phyloP scores from a whole-genome alignment of 2,797 vertebrate genomes.

The Yasuhikotakia modesta region DNA sequence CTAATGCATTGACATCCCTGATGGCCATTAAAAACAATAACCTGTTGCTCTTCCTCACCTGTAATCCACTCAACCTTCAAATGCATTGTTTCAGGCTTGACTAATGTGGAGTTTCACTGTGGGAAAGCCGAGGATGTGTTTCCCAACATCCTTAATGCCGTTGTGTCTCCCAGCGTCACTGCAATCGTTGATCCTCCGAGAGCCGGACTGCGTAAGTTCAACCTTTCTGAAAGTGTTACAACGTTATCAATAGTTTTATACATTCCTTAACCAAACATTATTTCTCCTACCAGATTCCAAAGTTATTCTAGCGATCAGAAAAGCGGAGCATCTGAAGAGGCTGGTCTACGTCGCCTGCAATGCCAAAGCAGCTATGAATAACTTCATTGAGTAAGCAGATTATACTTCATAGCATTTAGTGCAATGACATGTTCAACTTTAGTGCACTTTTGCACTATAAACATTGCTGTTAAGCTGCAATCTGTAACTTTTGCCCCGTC shows the following conservation, averaged over 20 bases:
- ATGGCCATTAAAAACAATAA: not conserved
- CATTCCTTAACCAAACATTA: not conserved
- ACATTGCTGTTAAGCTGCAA: too few species aligned
- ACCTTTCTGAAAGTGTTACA: not conserved
- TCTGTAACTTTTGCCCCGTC: too few species aligned
- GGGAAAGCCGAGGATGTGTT: slow-evolving; percentile 94
- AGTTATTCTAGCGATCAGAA: slow-evolving; percentile 91
- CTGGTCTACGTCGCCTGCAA: slow-evolving; percentile 95
- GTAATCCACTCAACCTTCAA: not conserved
- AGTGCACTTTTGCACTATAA: too few species aligned
- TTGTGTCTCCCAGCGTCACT: slow-evolving; percentile 80
- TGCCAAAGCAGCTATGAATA: slow-evolving; percentile 92
- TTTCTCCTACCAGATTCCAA: slow-evolving; percentile 83
- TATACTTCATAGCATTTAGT: too few species aligned
- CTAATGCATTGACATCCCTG: too few species aligned
- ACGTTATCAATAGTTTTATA: not conserved
- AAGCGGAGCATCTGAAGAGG: slow-evolving; percentile 88
- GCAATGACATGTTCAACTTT: too few species aligned
- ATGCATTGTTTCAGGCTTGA: slow-evolving; percentile 76
- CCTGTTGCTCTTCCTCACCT: not conserved
- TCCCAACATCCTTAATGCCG: slow-evolving; percentile 82
- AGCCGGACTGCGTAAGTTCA: slow-evolving; percentile 90
- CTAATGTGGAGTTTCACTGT: slow-evolving; percentile 89
- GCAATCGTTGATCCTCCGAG: slow-evolving; percentile 93
- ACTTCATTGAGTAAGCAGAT: slow-evolving; percentile 88